Evolutionary conservation across 2,113 vertebrate genomes (phyloP).

Genomic region (Pluvianellus socialis): DNA sequence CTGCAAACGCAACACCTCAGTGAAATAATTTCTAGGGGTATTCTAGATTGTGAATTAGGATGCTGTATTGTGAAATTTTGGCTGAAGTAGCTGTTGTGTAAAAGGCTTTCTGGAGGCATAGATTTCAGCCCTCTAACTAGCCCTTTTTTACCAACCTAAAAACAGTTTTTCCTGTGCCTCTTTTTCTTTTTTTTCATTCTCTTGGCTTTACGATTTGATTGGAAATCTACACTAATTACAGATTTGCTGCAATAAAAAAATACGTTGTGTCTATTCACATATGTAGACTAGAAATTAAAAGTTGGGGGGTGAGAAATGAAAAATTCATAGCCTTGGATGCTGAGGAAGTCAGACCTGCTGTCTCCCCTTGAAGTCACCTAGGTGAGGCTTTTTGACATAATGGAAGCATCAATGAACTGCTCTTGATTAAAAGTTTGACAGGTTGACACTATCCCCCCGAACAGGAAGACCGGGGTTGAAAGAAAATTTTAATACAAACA

Average conservation of each 20-base stretch:
- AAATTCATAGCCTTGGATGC: slow-evolving; percentile 45
- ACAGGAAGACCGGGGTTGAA: slow-evolving; percentile 57
- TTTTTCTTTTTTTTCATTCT: neutral
- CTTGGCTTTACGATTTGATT: neutral
- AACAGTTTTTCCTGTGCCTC: neutral
- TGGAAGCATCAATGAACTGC: slow-evolving; percentile 63
- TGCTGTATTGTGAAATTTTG: neutral
- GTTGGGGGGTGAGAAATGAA: slow-evolving; percentile 7
- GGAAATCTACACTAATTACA: neutral
- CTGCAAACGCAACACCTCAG: neutral
- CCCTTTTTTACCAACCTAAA: neutral
- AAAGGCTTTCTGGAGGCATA: neutral
- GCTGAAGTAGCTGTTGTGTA: neutral
- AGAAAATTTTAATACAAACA: slow-evolving; percentile 73
- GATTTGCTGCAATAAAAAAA: neutral
- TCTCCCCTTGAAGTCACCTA: slow-evolving; percentile 63
- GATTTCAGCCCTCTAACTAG: neutral
- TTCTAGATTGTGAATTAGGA: neutral
- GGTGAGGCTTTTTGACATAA: slow-evolving; percentile 58
- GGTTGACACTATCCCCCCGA: slow-evolving; percentile 59
- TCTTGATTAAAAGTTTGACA: slow-evolving; percentile 69
- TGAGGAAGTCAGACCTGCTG: slow-evolving; percentile 41
- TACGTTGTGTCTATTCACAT: neutral
- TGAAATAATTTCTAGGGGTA: neutral
- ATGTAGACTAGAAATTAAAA: neutral